phyloP scores from a whole-genome alignment of 2,797 vertebrate species.

The Cephalopachus bancanus region DNA sequence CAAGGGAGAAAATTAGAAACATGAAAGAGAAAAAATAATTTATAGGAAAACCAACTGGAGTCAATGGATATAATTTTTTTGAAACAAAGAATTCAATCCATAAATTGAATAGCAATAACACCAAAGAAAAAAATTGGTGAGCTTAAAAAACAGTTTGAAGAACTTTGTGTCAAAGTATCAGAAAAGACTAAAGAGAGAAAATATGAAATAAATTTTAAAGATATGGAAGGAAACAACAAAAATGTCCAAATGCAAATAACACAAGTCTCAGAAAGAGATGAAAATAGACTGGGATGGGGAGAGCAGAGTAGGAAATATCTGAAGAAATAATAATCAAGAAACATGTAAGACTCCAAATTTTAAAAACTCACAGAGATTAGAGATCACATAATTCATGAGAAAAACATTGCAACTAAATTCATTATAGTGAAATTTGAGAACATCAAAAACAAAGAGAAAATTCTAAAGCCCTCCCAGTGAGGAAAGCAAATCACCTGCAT shows the following conservation, averaged over 20 bases:
- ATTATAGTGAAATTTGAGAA: conserved; percentile 48
- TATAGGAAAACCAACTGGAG: background rate
- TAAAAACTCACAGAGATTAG: background rate
- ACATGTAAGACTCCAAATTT: background rate
- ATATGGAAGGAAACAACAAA: conserved; percentile 22
- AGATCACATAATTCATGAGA: background rate
- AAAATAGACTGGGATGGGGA: background rate
- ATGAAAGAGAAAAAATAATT: background rate
- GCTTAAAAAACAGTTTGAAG: background rate
- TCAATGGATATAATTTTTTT: background rate
- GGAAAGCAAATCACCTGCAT: background rate
- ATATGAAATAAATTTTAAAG: background rate
- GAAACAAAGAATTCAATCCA: conserved; percentile 3
- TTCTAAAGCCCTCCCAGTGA: background rate
- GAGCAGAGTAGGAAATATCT: background rate
- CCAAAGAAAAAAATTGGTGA: background rate
- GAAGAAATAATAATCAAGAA: background rate
- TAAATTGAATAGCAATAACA: background rate
- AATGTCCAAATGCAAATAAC: background rate
- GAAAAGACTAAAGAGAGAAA: background rate
- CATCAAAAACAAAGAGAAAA: conserved; percentile 21
- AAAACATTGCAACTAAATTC: background rate
- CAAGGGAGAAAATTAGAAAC: background rate
- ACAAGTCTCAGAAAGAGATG: background rate
- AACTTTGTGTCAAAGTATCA: background rate